Evolutionary conservation across 2,888 invertebrate genomes (phyloP).

Genomic region (Caenorhabditis sp.): DNA sequence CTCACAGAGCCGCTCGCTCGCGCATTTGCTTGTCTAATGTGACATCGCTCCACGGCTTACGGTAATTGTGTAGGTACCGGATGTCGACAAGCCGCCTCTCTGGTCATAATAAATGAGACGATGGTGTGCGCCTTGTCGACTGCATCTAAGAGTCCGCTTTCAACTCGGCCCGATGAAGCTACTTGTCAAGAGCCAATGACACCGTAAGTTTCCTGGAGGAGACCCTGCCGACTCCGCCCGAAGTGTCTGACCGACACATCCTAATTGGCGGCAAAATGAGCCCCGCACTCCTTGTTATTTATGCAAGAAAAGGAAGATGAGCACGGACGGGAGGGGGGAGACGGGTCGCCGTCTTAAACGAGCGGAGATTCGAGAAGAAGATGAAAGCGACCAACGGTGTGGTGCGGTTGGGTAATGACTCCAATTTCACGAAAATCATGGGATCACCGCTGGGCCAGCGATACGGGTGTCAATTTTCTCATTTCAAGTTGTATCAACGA

Average conservation of each 20-base stretch:
- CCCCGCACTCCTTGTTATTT: slow-evolving; percentile 42
- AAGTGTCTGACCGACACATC: slow-evolving; percentile 27
- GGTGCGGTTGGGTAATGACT: slow-evolving; percentile 55
- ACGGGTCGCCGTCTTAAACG: background rate
- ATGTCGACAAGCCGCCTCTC: slow-evolving; percentile 29
- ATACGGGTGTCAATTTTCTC: slow-evolving; percentile 53
- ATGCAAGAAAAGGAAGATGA: slow-evolving; percentile 49
- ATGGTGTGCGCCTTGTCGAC: slow-evolving; percentile 52
- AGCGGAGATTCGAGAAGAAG: slow-evolving; percentile 32
- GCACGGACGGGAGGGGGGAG: slow-evolving; percentile 17
- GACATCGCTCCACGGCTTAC: slow-evolving; percentile 40
- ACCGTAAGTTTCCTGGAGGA: slow-evolving; percentile 60
- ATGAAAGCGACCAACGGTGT: slow-evolving; percentile 43
- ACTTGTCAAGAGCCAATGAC: slow-evolving; percentile 54
- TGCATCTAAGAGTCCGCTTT: slow-evolving; percentile 21
- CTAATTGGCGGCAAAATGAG: slow-evolving; percentile 65
- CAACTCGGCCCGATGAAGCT: slow-evolving; percentile 54
- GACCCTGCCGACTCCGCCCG: slow-evolving; percentile 46
- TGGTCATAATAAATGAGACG: slow-evolving; percentile 65
- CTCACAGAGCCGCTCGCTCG: slow-evolving; percentile 43
- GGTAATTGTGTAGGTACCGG: slow-evolving; percentile 62
- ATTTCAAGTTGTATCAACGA: slow-evolving; percentile 51
- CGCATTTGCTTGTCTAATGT: slow-evolving; percentile 46
- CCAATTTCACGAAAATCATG: slow-evolving; percentile 58
- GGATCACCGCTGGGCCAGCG: slow-evolving; percentile 29